Evolutionary conservation across 2,113 vertebrate genomes (phyloP).

Genomic region (Sapayoa aenigma): DNA sequence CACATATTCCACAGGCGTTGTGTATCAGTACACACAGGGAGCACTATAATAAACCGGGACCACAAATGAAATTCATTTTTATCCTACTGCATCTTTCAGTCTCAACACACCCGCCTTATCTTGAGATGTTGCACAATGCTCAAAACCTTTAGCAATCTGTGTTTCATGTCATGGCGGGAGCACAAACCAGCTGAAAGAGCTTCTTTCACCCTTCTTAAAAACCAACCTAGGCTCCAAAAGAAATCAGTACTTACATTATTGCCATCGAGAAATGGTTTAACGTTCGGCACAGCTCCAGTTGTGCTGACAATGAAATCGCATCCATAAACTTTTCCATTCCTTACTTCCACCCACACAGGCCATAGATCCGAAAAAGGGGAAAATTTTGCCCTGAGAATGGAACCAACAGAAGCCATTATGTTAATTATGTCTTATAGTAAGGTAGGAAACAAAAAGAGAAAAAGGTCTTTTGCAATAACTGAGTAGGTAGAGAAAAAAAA

Average conservation of each 20-base stretch:
- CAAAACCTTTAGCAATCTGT: neutral
- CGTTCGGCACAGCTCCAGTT: constrained; percentile 90
- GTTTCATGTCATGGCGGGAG: neutral
- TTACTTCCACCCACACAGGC: constrained; percentile 88
- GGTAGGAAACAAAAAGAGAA: neutral
- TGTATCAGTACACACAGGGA: neutral
- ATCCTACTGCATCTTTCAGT: neutral
- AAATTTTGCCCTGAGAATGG: constrained; percentile 16
- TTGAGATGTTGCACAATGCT: neutral
- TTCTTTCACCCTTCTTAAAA: neutral
- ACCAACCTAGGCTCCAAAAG: neutral
- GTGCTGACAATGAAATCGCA: constrained; percentile 94
- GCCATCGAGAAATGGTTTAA: constrained; percentile 82
- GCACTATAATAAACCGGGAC: neutral
- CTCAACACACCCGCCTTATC: neutral
- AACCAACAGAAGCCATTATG: neutral
- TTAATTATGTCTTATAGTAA: neutral
- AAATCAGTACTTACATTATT: constrained; percentile 81
- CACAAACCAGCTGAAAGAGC: neutral
- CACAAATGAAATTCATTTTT: neutral
- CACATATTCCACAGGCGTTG: neutral
- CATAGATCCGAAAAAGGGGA: constrained; percentile 75
- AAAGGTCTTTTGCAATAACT: neutral
- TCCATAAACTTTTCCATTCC: constrained; percentile 87
- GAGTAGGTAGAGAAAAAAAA: neutral